These are phyloP conservation scores for Phocides pigmalion DNA, from an alignment of 1,140 invertebrate genomes.

Conservation along the genomic window DNA sequence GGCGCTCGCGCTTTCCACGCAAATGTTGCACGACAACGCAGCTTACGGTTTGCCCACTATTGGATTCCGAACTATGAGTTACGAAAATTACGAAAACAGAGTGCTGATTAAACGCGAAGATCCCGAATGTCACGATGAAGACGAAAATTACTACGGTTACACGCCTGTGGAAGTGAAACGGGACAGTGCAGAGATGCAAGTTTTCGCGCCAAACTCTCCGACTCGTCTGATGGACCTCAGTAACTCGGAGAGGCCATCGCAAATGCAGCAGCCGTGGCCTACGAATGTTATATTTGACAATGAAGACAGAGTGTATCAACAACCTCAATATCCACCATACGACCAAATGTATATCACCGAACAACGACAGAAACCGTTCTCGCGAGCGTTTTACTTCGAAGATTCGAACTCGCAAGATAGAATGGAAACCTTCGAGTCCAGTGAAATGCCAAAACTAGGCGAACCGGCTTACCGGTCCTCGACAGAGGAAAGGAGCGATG, in stretches of 20 bases:
- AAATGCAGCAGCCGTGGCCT: slow-evolving; percentile 55
- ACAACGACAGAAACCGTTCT: slow-evolving; percentile 57
- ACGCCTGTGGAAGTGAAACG: slow-evolving; percentile 64
- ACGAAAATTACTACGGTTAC: slow-evolving; percentile 65
- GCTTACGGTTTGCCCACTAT: slow-evolving; percentile 33
- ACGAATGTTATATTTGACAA: slow-evolving; percentile 54
- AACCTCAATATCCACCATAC: slow-evolving; percentile 54
- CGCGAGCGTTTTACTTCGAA: slow-evolving; percentile 66
- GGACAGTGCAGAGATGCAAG: slow-evolving; percentile 52
- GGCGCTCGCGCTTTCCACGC: slow-evolving; percentile 53
- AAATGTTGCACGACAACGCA: slow-evolving; percentile 47
- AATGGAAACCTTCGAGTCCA: slow-evolving; percentile 53
- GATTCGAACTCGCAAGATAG: slow-evolving; percentile 72
- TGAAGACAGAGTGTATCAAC: slow-evolving; percentile 65
- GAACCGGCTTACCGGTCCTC: slow-evolving; percentile 52
- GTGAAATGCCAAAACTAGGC: slow-evolving; percentile 47
- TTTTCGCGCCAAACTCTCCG: slow-evolving; percentile 70
- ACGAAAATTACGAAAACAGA: slow-evolving; percentile 64
- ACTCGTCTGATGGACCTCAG: slow-evolving; percentile 75
- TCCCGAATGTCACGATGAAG: slow-evolving; percentile 66
- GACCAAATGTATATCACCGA: slow-evolving; percentile 57
- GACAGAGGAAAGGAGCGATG: slow-evolving; percentile 62
- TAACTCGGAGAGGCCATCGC: slow-evolving; percentile 55
- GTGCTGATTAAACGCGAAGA: slow-evolving; percentile 73
- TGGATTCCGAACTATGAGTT: slow-evolving; percentile 63